Evolutionary conservation across 2,113 vertebrate genomes (phyloP).

Genomic region (Tyto alba): DNA sequence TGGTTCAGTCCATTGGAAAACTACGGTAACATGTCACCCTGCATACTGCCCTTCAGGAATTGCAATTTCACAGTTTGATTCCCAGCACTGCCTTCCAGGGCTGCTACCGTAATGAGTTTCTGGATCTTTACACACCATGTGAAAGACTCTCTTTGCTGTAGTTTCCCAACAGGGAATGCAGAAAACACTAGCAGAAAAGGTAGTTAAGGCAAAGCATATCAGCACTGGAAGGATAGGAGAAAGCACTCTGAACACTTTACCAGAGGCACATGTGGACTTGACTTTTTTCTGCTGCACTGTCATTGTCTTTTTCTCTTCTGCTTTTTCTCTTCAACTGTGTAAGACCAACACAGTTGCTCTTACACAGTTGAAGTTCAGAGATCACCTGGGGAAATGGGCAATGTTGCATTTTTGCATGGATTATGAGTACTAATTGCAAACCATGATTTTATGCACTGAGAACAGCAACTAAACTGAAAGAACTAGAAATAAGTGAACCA

Average conservation of each 20-base stretch:
- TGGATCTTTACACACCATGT: constrained; percentile 2
- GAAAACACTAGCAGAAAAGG: background rate
- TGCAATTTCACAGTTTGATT: constrained; percentile 71
- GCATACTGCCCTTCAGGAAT: constrained; percentile 8
- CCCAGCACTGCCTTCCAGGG: constrained; percentile 37
- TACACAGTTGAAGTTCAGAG: background rate
- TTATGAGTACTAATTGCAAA: background rate
- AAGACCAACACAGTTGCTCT: background rate
- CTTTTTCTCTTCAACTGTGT: background rate
- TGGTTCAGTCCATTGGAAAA: constrained; percentile 24
- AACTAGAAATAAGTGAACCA: background rate
- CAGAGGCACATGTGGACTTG: background rate
- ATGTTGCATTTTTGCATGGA: background rate
- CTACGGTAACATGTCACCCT: background rate
- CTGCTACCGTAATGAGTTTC: constrained; percentile 58
- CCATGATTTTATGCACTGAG: background rate
- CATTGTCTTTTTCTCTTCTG: background rate
- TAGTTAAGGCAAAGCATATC: background rate
- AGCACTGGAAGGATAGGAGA: background rate
- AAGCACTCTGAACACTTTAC: background rate
- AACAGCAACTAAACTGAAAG: background rate
- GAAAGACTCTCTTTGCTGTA: background rate
- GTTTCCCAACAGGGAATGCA: background rate
- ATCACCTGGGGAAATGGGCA: background rate
- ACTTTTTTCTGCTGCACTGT: background rate